Conservation (phyloP, 2,888 invertebrate species). For the Orthosia cruda region DNA sequence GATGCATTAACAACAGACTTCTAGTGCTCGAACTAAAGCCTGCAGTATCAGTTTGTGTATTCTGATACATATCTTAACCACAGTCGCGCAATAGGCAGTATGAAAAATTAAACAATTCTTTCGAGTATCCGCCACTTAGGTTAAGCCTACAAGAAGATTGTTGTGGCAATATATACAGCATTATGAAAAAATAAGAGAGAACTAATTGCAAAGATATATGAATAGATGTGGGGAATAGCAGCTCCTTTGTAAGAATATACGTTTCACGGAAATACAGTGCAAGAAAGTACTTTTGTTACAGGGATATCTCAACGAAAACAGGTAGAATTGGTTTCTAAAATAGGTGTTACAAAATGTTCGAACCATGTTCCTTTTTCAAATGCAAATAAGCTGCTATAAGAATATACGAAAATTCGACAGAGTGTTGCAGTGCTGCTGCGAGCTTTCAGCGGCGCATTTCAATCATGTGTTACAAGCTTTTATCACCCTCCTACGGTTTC, state of each 20-base stretch:
- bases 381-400: constrained; percentile 35
- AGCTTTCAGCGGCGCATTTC: constrained; percentile 28
- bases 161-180: not conserved
- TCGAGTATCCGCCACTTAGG: not conserved
- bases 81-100: constrained; percentile 7
- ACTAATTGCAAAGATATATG: no score
- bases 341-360: constrained; percentile 28
- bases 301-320: not conserved
- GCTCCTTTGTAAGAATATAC: not conserved
- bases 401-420: constrained; percentile 19
- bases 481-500: not conserved
- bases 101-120: not conserved
- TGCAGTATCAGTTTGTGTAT: constrained; percentile 4
- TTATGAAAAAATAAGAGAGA: no score
- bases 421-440: constrained; percentile 25
- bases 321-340: not conserved
- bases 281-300: not conserved
- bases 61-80: constrained; percentile 16
- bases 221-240: not conserved
- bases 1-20: constrained; percentile 51
- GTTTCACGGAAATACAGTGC: not conserved
- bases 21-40: constrained; percentile 38
- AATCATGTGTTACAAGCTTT: constrained; percentile 17
- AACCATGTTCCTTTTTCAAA: constrained; percentile 37
- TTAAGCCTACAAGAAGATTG: not conserved